These are phyloP conservation scores for Drosophila navojoa DNA, from an alignment of 1,140 invertebrate genomes.

Conservation along the genomic window DNA sequence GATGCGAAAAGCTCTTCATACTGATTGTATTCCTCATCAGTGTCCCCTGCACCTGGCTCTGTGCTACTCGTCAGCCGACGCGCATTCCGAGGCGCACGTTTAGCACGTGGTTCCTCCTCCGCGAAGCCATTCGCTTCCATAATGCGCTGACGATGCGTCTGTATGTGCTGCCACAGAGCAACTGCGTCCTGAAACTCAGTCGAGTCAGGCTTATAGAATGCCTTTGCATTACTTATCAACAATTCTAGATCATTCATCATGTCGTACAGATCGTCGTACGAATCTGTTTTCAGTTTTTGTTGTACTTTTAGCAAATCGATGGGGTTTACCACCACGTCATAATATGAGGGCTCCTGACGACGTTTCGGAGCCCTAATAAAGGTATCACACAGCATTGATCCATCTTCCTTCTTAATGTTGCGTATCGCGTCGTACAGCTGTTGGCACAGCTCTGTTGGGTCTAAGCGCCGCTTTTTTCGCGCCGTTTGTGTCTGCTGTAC, in stretches of 20 bases:
- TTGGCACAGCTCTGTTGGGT: constrained; percentile 92
- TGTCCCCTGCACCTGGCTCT: constrained; percentile 84
- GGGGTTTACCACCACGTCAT: constrained; percentile 95
- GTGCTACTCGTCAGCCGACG: constrained; percentile 80
- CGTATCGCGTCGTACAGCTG: constrained; percentile 96
- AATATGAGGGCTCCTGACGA: constrained; percentile 94
- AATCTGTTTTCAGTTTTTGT: constrained; percentile 98
- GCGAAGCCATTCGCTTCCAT: constrained; percentile 80
- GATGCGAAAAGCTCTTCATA: constrained; percentile 93
- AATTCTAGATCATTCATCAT: constrained; percentile 94
- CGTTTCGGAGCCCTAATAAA: constrained; percentile 97
- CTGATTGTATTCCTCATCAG: constrained; percentile 89
- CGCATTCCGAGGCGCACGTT: constrained; percentile 66
- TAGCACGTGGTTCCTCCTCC: constrained; percentile 75
- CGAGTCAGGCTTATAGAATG: constrained; percentile 95
- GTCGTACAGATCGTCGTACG: constrained; percentile 95
- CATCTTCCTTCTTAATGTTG: constrained; percentile 96
- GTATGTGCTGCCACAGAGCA: constrained; percentile 94
- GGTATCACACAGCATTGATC: constrained; percentile 94
- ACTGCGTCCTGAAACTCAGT: constrained; percentile 96
- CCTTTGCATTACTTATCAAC: constrained; percentile 95
- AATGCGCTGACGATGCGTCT: constrained; percentile 85
- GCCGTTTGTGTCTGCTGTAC: constrained; percentile 74
- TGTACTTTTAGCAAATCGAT: constrained; percentile 96
- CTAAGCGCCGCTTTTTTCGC: constrained; percentile 73